Percentiles rank a stretch among this genome's conserved stretches.
Conservation (phyloP, 92 coral and sea anemone genomes). For the Isaurus tuberculatus region DNA sequence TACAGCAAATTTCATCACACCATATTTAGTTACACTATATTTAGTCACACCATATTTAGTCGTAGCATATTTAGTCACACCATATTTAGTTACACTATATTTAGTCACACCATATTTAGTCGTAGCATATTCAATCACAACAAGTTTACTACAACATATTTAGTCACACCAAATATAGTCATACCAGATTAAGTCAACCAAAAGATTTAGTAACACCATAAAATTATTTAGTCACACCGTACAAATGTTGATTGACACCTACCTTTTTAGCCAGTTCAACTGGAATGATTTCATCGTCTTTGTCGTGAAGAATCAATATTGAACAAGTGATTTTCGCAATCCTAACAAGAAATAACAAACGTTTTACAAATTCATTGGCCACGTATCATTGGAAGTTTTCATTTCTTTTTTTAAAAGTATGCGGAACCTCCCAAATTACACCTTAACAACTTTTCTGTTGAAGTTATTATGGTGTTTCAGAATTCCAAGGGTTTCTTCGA, state of each 20-base stretch:
- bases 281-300: constrained; percentile 73
- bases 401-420: not conserved
- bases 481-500: too few species aligned
- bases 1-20: too few species aligned
- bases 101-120: too few species aligned
- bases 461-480: too few species aligned
- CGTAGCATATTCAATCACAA: too few species aligned
- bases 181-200: not conserved
- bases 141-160: not conserved
- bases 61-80: too few species aligned
- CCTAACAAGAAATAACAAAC: constrained; percentile 42
- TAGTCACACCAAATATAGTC: not conserved
- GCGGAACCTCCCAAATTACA: too few species aligned
- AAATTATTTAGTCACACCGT: not conserved
- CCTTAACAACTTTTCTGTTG: too few species aligned
- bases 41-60: too few species aligned
- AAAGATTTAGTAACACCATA: not conserved
- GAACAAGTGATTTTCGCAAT: constrained; percentile 75
- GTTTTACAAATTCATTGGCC: not conserved
- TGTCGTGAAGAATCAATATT: constrained; percentile 85
- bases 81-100: too few species aligned
- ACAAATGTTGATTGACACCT: not conserved
- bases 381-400: too few species aligned
- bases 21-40: too few species aligned
- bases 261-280: constrained; percentile 87